Evolutionary conservation across 2,797 vertebrate genomes (phyloP).

Genomic region (Parauchenoglanis ngamensis): DNA sequence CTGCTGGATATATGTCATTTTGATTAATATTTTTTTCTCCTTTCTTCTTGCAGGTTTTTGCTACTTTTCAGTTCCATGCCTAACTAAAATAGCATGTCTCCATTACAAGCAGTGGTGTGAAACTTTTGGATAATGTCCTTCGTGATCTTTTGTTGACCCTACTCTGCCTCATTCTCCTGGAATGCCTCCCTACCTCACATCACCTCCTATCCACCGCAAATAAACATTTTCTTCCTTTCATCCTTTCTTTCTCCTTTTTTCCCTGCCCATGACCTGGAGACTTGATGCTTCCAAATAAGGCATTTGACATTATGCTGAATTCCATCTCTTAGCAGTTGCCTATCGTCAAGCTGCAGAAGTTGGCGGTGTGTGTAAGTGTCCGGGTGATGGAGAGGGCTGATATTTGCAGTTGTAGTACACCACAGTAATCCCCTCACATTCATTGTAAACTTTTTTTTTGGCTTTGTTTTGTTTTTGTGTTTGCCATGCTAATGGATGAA

Average conservation of each 20-base stretch:
- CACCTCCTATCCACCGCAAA: slow-evolving; percentile 58
- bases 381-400: slow-evolving; percentile 50
- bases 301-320: slow-evolving; percentile 51
- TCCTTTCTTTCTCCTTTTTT: slow-evolving; percentile 51
- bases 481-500: slow-evolving; percentile 35
- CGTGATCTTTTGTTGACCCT: slow-evolving; percentile 57
- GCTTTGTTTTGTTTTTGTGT: slow-evolving; percentile 24
- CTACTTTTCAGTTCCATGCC: slow-evolving; percentile 32
- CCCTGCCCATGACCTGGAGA: slow-evolving; percentile 48
- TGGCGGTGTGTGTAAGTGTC: slow-evolving; percentile 43
- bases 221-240: slow-evolving; percentile 63
- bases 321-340: slow-evolving; percentile 57
- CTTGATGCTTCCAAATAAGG: slow-evolving; percentile 58
- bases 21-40: slow-evolving; percentile 32
- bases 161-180: slow-evolving; percentile 57
- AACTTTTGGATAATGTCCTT: slow-evolving; percentile 54
- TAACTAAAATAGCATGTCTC: slow-evolving; percentile 39
- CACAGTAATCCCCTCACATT: slow-evolving; percentile 37
- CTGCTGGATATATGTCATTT: slow-evolving; percentile 11
- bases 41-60: slow-evolving; percentile 17
- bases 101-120: slow-evolving; percentile 48
- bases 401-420: slow-evolving; percentile 48
- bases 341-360: slow-evolving; percentile 53
- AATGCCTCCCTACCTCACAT: slow-evolving; percentile 60
- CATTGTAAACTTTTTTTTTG: slow-evolving; percentile 34